Evolutionary conservation across 2,888 invertebrate species (phyloP).

Genomic region (Hedya salicella): DNA sequence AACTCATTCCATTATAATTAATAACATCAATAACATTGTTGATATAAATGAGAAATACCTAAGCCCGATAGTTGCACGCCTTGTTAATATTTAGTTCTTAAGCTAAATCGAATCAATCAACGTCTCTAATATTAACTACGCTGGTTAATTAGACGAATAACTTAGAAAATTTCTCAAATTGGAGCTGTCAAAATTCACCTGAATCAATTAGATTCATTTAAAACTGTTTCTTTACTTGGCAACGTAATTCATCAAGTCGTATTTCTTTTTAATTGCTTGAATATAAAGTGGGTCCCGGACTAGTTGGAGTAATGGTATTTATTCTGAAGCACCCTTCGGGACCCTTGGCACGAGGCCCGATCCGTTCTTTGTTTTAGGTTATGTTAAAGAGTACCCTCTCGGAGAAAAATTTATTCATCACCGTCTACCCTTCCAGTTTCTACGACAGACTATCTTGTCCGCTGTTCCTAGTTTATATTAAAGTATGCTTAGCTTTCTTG

Average conservation of each 20-base stretch:
- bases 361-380: constrained; percentile 63
- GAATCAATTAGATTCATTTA: constrained; percentile 4
- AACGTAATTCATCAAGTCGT: constrained; percentile 30
- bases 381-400: constrained; percentile 58
- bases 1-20: too few species aligned
- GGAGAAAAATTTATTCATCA: constrained; percentile 47
- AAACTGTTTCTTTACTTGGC: constrained; percentile 14
- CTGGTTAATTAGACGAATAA: neutral
- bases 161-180: neutral
- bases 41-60: too few species aligned
- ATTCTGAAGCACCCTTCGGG: constrained; percentile 56
- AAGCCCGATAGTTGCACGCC: too few species aligned
- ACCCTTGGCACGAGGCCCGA: constrained; percentile 64
- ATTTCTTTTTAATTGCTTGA: constrained; percentile 61
- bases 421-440: constrained; percentile 16
- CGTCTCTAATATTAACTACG: neutral
- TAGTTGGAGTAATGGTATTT: constrained; percentile 48
- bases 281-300: constrained; percentile 58
- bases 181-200: neutral
- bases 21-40: too few species aligned
- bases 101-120: neutral
- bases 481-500: neutral
- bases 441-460: constrained; percentile 10
- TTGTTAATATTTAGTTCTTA: neutral
- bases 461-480: neutral